Evolutionary conservation across 2,113 vertebrate genomes (phyloP), one percentile per base, ranked within the genome.

Genomic region (Argyrosomus japonicus): DNA sequence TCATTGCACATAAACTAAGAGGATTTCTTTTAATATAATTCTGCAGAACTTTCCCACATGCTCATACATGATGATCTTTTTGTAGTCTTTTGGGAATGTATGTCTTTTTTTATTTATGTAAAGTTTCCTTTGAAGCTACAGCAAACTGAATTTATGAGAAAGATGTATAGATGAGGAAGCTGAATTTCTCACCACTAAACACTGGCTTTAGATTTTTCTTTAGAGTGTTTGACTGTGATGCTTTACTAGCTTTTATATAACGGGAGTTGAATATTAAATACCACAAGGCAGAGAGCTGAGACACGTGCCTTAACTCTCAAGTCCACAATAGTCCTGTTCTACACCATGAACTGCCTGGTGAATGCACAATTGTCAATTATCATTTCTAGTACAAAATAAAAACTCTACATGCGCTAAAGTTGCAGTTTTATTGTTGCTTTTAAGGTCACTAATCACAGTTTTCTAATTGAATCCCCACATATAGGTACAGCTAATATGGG

Each of bases 1-100:
- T 71, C 6, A 89, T 68, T 86, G 87, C 82, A 90, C 82, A 72
- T 56, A 58, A 73, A 81, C 48, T 29, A 48, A 60, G 68, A 73
- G 48, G 54, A 83, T 64, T 67, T 67, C 6, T 80, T 74, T 80
- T 64, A 80, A 86, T 72, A 79, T 82, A 69, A 53, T 73, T 87
- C 54, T 83, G 27, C 71, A 83, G 64, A 68, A 77, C 17, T 14
- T 29, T 82, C 8, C 29, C 9, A 47, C 14, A 48, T 56, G 53
- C 53, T 68, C 40, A 54, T 10, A 61, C 23, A 62, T 50, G 18
- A 57, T 0, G 25, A 57, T 23, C 7, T 27, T 62, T 71, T 25
- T 25, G 3, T 27, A 75, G 21, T 72, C 15, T 70, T 70, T 70
- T 56, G 29, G 19, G 12, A 53, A 76, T 54, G 48, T 62, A 27